A percentile compares a stretch with the other conserved stretches of the same genome.
Evolutionary conservation across 53 echinoderm and acorn worm genomes (phyloP).

Genomic region (Zoroaster sp.): DNA sequence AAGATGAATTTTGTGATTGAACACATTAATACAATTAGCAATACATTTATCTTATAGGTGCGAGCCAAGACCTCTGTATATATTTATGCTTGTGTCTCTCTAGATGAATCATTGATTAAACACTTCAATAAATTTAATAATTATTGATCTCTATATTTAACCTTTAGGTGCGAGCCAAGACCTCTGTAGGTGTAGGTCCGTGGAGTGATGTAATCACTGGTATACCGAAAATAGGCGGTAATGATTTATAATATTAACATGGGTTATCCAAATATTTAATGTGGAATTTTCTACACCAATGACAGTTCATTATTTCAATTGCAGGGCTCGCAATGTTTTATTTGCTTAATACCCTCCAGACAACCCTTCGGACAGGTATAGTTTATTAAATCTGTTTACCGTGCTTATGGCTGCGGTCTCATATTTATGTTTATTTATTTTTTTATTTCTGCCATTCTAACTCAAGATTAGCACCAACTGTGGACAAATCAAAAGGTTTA

Average conservation of each 20-base stretch:
- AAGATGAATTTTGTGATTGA: no score
- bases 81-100: no score
- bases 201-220: background rate
- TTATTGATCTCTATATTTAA: no score
- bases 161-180: slow-evolving; percentile 35
- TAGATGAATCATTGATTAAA: no score
- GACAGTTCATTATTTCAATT: background rate
- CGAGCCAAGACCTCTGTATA: background rate
- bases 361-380: background rate
- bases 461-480: no score
- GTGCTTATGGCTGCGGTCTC: no score
- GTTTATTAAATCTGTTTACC: background rate
- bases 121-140: no score
- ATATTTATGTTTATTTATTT: no score
- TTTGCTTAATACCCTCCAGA: background rate
- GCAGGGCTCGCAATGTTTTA: background rate
- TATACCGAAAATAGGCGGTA: background rate
- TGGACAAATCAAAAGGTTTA: no score
- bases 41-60: background rate
- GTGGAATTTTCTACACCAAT: background rate
- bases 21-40: no score
- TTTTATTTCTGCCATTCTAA: no score
- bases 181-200: background rate
- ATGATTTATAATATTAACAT: background rate
- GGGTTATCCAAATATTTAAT: background rate